Conservation (phyloP, 2,888 invertebrate species). For the Biston stratarius region DNA sequence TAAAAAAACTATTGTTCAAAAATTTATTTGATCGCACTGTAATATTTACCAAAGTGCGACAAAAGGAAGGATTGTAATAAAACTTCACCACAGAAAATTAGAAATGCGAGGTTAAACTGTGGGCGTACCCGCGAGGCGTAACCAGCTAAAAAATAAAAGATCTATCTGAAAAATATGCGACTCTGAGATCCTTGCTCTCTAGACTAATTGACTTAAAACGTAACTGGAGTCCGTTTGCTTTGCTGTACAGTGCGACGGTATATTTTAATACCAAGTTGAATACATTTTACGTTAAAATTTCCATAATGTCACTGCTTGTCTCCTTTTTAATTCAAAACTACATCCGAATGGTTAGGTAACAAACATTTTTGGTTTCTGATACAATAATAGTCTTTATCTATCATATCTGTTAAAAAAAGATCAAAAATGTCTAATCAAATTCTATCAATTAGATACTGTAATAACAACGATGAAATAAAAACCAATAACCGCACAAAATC, state of each 20-base stretch:
- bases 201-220: conserved; percentile 66
- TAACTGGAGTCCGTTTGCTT: conserved; percentile 68
- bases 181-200: conserved; percentile 44
- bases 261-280: conserved; percentile 62
- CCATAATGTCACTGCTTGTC: conserved; percentile 27
- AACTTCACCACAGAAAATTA: neutral
- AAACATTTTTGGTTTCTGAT: conserved; percentile 1
- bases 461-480: conserved; percentile 22
- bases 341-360: neutral
- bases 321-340: conserved; percentile 7
- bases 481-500: conserved; percentile 25
- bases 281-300: conserved; percentile 39
- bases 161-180: conserved; percentile 39
- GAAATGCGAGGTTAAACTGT: conserved; percentile 12
- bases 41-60: too few species aligned
- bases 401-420: neutral
- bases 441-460: conserved; percentile 1
- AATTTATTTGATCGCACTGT: too few species aligned
- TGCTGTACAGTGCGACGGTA: conserved; percentile 58
- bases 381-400: neutral
- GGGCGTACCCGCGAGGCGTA: conserved; percentile 10
- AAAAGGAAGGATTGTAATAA: too few species aligned
- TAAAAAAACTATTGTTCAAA: too few species aligned
- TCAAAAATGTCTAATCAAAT: neutral
- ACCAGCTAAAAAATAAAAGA: conserved; percentile 26